Evolutionary conservation across 2,888 invertebrate genomes (phyloP).

Genomic region (Hyposoter didymator): DNA sequence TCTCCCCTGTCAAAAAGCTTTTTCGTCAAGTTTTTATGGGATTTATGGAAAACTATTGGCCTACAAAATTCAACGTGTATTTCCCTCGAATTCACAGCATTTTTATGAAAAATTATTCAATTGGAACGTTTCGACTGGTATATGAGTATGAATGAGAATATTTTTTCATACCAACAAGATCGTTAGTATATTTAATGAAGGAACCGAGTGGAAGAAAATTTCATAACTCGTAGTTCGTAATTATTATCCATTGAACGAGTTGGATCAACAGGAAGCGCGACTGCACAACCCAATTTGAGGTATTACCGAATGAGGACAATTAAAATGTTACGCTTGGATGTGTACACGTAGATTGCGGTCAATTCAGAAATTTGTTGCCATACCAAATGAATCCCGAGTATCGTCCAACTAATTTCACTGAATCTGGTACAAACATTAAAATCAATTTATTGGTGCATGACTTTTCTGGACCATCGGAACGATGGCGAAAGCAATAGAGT

Average conservation of each 20-base stretch:
- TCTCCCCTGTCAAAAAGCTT: neutral
- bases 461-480: neutral
- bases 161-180: neutral
- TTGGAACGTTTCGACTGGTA: neutral
- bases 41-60: neutral
- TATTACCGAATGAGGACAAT: conserved; percentile 32
- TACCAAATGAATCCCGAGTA: conserved; percentile 12
- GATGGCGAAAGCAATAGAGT: neutral
- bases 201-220: neutral
- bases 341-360: conserved; percentile 16
- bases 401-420: conserved; percentile 3
- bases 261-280: too few species aligned
- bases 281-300: conserved; percentile 1
- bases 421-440: neutral
- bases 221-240: neutral
- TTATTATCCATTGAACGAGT: conserved; percentile 9
- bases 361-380: conserved; percentile 2
- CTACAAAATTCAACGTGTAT: neutral
- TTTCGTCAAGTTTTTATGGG: neutral
- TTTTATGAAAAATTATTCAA: neutral
- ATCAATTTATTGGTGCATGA: neutral
- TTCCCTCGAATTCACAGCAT: neutral
- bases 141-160: neutral
- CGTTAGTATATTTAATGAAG: neutral
- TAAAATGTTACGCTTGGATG: conserved; percentile 31